A percentile compares a stretch with the other conserved stretches of the same genome.
Evolutionary conservation across 2,888 invertebrate species (phyloP).

Genomic region (Galerucella pusilla): DNA sequence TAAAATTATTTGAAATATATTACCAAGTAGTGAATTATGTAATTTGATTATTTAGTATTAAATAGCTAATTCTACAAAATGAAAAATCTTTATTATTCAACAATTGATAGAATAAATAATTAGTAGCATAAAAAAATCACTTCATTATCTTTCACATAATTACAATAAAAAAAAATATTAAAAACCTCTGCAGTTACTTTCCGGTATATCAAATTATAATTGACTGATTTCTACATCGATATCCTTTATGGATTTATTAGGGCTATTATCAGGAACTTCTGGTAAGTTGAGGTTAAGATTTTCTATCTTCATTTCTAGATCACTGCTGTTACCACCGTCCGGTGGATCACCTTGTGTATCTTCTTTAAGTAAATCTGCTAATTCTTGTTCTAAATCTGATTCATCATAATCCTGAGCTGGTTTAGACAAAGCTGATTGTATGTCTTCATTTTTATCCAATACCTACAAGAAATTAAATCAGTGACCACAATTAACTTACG

Average conservation of each 20-base stretch:
- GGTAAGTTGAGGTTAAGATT: conserved; percentile 55
- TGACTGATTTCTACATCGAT: conserved; percentile 12
- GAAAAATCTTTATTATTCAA: too few species aligned
- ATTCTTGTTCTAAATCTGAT: conserved; percentile 77
- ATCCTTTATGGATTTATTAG: conserved; percentile 45
- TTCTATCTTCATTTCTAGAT: conserved; percentile 52
- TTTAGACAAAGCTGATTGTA: conserved; percentile 68
- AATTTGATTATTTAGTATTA: too few species aligned
- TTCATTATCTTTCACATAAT: too few species aligned
- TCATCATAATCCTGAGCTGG: conserved; percentile 68
- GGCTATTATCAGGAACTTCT: conserved; percentile 51
- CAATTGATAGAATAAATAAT: too few species aligned
- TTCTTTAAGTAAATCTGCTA: conserved; percentile 71
- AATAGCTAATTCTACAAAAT: too few species aligned
- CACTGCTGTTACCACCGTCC: conserved; percentile 47
- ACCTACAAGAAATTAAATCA: conserved; percentile 63
- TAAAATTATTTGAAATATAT: too few species aligned
- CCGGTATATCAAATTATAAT: conserved; percentile 16
- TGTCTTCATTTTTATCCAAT: conserved; percentile 70
- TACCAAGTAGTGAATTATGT: too few species aligned
- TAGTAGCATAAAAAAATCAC: too few species aligned
- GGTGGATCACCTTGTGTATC: conserved; percentile 47
- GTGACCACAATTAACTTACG: not conserved
- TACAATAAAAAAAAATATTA: too few species aligned
- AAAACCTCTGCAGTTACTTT: not conserved